phyloP scores from a whole-genome alignment of 1,140 invertebrate species.

The Arion vulgaris region DNA sequence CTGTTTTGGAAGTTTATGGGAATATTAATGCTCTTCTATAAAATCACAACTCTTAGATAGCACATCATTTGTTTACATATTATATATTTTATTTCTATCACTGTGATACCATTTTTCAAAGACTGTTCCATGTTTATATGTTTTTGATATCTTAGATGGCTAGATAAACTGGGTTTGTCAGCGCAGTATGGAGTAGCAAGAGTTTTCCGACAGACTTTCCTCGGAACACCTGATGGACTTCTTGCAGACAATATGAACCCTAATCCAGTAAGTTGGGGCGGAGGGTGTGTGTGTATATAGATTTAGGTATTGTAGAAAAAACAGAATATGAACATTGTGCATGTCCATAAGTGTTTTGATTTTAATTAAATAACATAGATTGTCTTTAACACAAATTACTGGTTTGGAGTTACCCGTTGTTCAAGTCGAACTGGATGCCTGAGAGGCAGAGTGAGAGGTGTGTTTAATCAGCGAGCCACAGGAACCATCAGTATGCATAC shows the following conservation, averaged over 20 bases:
- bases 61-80: too few relatives aligned
- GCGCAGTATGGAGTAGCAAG: conserved; percentile 79
- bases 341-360: background rate
- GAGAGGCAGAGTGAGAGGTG: too few relatives aligned
- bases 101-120: too few relatives aligned
- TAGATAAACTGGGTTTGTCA: conserved; percentile 84
- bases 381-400: background rate
- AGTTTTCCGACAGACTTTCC: conserved; percentile 82
- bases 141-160: conserved; percentile 73
- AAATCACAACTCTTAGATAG: too few relatives aligned
- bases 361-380: background rate
- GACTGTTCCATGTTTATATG: too few relatives aligned
- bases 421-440: too few relatives aligned
- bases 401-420: too few relatives aligned
- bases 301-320: background rate
- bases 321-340: background rate
- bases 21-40: too few relatives aligned
- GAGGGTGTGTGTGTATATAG: background rate
- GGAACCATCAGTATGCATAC: too few relatives aligned
- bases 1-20: too few relatives aligned
- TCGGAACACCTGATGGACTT: conserved; percentile 80
- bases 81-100: too few relatives aligned
- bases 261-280: conserved; percentile 43
- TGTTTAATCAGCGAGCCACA: too few relatives aligned
- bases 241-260: conserved; percentile 65